Conservation (phyloP, 2,888 invertebrate species). For the Drosophila ustulata region DNA sequence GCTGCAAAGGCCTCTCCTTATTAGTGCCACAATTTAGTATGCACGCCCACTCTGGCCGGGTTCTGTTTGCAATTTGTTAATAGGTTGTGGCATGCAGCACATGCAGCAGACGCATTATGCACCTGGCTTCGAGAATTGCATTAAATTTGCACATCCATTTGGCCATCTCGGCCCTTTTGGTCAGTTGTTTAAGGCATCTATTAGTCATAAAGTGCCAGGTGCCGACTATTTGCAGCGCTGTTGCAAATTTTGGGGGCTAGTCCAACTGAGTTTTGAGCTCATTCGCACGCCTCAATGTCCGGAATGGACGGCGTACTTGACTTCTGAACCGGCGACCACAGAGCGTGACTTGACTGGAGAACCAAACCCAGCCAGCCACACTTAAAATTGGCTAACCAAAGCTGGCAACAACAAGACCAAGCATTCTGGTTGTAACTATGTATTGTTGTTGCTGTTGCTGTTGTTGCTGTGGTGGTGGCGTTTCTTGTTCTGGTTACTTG, state of each 20-base stretch:
- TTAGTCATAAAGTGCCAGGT: slow-evolving; percentile 67
- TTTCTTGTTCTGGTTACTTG: slow-evolving; percentile 62
- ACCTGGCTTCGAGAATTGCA: slow-evolving; percentile 50
- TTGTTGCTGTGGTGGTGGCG: slow-evolving; percentile 16
- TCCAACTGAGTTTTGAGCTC: slow-evolving; percentile 52
- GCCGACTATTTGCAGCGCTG: not conserved
- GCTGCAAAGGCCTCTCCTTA: slow-evolving; percentile 68
- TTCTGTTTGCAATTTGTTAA: slow-evolving; percentile 80
- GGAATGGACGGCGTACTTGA: slow-evolving; percentile 73
- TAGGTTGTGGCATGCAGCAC: slow-evolving; percentile 78
- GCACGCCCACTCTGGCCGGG: slow-evolving; percentile 72
- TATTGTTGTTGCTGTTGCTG: slow-evolving; percentile 21
- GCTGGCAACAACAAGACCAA: slow-evolving; percentile 66
- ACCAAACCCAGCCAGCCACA: slow-evolving; percentile 55
- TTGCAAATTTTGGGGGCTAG: slow-evolving; percentile 32
- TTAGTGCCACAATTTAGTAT: slow-evolving; percentile 73
- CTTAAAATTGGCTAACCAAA: slow-evolving; percentile 62
- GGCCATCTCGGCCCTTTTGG: slow-evolving; percentile 52
- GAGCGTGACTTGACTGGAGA: slow-evolving; percentile 75
- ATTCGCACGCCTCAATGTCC: slow-evolving; percentile 73
- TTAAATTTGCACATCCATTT: slow-evolving; percentile 74
- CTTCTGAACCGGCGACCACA: slow-evolving; percentile 80
- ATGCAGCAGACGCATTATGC: slow-evolving; percentile 62
- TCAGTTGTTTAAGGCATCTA: slow-evolving; percentile 73
- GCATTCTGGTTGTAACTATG: slow-evolving; percentile 32